Conservation (phyloP, 2,888 invertebrate genomes). For the Acleris emargana region DNA sequence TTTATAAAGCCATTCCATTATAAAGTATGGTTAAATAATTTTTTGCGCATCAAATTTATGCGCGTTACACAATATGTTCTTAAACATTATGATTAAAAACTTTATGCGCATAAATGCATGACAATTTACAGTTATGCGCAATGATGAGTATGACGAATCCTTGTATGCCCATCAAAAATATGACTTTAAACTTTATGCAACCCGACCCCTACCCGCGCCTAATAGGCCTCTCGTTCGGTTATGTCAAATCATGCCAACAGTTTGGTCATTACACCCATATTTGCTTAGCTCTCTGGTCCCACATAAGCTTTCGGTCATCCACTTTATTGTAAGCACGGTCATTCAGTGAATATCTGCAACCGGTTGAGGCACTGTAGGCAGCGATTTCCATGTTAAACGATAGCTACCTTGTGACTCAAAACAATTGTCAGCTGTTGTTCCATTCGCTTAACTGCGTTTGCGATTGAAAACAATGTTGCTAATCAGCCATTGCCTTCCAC, state of each 20-base stretch:
- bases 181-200: too few relatives aligned
- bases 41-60: too few relatives aligned
- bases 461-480: conserved; percentile 14
- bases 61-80: too few relatives aligned
- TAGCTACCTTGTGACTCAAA: conserved; percentile 3
- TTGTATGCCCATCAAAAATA: too few relatives aligned
- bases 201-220: too few relatives aligned
- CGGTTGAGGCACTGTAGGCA: conserved; percentile 17
- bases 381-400: conserved; percentile 39
- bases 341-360: conserved; percentile 26
- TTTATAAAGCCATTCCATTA: too few relatives aligned
- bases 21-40: too few relatives aligned
- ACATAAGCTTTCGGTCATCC: conserved; percentile 12
- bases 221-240: background rate
- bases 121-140: too few relatives aligned
- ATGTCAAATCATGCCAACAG: background rate
- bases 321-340: conserved; percentile 19
- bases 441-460: conserved; percentile 20
- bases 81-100: too few relatives aligned
- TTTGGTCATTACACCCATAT: conserved; percentile 19
- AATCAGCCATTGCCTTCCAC: conserved; percentile 15
- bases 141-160: too few relatives aligned
- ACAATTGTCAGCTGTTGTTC: background rate
- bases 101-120: too few relatives aligned
- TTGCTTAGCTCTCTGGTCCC: conserved; percentile 19